Evolutionary conservation across 2,797 vertebrate genomes (phyloP), one percentile per base, ranked within the genome.

Genomic region (Cyprinella venusta): DNA sequence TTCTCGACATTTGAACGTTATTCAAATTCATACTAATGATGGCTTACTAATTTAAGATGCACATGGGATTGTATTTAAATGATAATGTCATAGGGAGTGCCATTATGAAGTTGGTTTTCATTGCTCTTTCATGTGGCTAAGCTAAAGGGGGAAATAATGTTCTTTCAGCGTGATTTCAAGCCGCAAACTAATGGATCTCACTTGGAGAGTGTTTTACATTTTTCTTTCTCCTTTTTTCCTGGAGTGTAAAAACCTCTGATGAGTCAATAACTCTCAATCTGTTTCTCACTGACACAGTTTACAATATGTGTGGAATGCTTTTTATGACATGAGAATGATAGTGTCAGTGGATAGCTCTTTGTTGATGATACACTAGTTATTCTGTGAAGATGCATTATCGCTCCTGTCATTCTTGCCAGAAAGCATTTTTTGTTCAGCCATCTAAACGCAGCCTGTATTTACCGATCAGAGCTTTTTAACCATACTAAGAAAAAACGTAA

Each of bases 11-110:
- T 67, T 82, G 61, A 82, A 54, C 5, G 48, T 76, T 82, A 76
- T 82, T 76, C 24, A 84, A 84, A 87, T 87, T 72, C 26, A 45
- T 61, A 13, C 16, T 64, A 82, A 76, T 54, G 26, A 74, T 82
- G 61, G 65, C 79, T 52, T 38, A 65, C 19, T 59, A 84, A 86
- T 82, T 84, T 87, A 82, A 87, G 85, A 86, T 88, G 86, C 81
- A 75, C 69, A 86, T 86, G 76, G 76, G 71, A 87, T 87, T 74
- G 79, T 81, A 67, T 87, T 82, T 88, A 85, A 87, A 87, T 86
- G 86, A 83, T 87, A 82, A 85, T 83, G 69, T 82, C 81, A 52
- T 63, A 84, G 85, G 84, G 81, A 81, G 83, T 77, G 81, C 82
- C 84, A 81, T 88, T 87, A 88, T 76, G 19, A 79, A 84, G 81